These are phyloP conservation scores for Lanius ludovicianus DNA, from an alignment of 2,113 vertebrate genomes.

Conservation along the genomic window DNA sequence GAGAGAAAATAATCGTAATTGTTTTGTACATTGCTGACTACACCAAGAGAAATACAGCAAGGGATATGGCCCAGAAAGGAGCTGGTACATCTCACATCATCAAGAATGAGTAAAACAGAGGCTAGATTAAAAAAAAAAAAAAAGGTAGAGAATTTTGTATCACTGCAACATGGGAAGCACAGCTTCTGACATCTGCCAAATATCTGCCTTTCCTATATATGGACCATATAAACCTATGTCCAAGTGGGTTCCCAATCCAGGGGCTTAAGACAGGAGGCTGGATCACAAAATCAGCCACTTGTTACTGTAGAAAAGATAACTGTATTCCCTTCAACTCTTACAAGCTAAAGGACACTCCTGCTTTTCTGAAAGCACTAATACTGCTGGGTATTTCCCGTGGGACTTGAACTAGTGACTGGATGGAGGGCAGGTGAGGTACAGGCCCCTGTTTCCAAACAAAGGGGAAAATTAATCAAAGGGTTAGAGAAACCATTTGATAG, in stretches of 20 bases:
- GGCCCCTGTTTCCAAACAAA: background rate
- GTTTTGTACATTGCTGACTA: background rate
- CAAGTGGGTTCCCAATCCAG: background rate
- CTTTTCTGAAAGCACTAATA: background rate
- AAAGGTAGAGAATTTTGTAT: background rate
- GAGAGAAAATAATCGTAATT: background rate
- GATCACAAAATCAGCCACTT: background rate
- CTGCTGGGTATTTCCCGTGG: background rate
- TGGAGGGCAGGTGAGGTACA: background rate
- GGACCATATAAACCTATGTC: background rate
- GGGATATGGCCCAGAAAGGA: background rate
- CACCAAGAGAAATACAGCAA: background rate
- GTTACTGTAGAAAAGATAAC: background rate
- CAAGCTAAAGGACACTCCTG: background rate
- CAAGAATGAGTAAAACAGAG: background rate
- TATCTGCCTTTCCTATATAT: background rate
- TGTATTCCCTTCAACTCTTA: background rate
- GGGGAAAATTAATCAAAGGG: background rate
- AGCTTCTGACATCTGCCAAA: background rate
- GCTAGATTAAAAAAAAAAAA: background rate
- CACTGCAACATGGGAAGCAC: accelerated
- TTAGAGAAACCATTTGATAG: background rate
- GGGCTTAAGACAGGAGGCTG: background rate
- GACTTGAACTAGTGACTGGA: background rate
- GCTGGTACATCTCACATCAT: background rate